Conservation (phyloP, 2,113 vertebrate genomes). For the Caloenas nicobarica region DNA sequence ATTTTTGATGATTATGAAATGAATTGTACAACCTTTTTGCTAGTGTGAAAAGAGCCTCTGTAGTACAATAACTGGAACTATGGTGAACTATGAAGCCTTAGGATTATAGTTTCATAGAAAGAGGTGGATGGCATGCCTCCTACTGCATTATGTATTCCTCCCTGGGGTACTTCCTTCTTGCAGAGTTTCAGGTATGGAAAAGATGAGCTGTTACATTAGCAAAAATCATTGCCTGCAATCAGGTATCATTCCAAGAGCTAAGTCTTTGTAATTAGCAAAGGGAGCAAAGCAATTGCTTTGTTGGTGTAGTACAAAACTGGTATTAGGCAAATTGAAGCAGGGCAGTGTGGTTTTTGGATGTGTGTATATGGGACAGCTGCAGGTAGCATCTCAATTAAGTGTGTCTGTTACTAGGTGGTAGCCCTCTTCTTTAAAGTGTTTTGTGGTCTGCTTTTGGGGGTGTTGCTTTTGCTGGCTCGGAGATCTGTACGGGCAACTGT, state of each 20-base stretch:
- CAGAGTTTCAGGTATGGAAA: conserved; percentile 30
- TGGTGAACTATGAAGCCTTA: conserved; percentile 5
- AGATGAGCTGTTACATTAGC: conserved; percentile 41
- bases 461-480: background rate
- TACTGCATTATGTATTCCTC: conserved; percentile 2
- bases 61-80: background rate
- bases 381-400: background rate
- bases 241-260: background rate
- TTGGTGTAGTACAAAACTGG: background rate
- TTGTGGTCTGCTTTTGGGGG: background rate
- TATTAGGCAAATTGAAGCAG: background rate
- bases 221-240: conserved; percentile 15
- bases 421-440: background rate
- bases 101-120: conserved; percentile 38
- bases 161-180: background rate
- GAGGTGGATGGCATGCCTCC: background rate
- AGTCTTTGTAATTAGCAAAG: conserved; percentile 14
- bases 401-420: background rate
- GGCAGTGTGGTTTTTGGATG: background rate
- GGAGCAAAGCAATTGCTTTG: background rate
- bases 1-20: conserved; percentile 3
- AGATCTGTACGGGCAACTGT: background rate
- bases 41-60: background rate
- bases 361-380: background rate
- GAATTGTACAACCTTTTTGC: background rate